A percentile compares a stretch with the other conserved stretches of the same genome.
Conservation (phyloP, 2,888 invertebrate species). For the Coelogynopora nodosa region DNA sequence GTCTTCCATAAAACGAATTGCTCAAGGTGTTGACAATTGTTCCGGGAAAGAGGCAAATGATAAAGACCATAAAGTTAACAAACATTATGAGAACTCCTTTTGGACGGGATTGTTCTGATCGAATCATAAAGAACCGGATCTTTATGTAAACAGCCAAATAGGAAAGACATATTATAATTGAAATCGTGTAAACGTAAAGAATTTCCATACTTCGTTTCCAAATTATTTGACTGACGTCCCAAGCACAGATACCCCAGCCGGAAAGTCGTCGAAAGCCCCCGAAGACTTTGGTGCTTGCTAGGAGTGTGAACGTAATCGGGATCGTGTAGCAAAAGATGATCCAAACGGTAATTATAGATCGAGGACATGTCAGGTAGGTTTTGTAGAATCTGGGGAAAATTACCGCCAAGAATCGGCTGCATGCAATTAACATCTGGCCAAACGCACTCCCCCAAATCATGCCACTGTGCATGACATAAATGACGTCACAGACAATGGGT, state of each 20-base stretch:
- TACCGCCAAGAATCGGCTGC: background rate
- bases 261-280: conserved; percentile 28
- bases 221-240: background rate
- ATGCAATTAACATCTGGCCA: conserved; percentile 21
- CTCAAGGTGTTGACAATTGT: conserved; percentile 10
- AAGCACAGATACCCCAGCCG: conserved; percentile 23
- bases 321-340: background rate
- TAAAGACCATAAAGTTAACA: conserved; percentile 20
- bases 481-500: background rate
- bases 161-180: background rate
- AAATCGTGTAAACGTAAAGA: background rate
- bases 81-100: conserved; percentile 27
- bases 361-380: background rate
- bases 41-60: background rate
- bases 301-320: background rate
- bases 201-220: conserved; percentile 23
- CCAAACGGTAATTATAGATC: background rate
- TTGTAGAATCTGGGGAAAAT: background rate
- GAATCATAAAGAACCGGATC: background rate
- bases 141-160: conserved; percentile 1
- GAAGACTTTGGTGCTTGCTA: background rate
- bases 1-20: conserved; percentile 13
- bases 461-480: background rate
- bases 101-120: background rate
- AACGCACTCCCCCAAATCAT: background rate